A percentile compares a stretch with the other conserved stretches of the same genome.
Evolutionary conservation across 2,113 vertebrate species (phyloP).

Genomic region (Mixornis gularis): DNA sequence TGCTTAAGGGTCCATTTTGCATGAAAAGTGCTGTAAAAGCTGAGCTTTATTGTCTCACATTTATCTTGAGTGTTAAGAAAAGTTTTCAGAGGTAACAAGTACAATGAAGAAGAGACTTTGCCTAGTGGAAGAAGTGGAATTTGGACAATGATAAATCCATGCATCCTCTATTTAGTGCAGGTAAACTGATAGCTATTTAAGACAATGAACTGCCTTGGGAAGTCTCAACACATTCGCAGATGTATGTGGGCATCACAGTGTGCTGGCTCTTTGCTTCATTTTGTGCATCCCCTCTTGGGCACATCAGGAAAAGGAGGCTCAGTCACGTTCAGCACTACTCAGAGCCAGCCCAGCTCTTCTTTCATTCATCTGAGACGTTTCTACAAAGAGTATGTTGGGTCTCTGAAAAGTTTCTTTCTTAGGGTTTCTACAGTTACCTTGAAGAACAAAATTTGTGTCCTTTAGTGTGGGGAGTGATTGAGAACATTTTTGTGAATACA

Average conservation of each 20-base stretch:
- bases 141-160: background rate
- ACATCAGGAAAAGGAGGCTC: background rate
- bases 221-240: background rate
- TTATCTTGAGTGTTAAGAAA: conserved; percentile 19
- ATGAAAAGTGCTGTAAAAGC: conserved; percentile 15
- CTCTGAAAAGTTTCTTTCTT: background rate
- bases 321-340: background rate
- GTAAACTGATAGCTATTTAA: background rate
- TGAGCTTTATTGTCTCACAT: conserved; percentile 43
- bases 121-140: background rate
- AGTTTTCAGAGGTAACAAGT: background rate
- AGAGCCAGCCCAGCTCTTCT: background rate
- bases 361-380: background rate
- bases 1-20: conserved; percentile 32
- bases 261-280: background rate
- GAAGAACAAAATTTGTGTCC: background rate
- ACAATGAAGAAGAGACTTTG: background rate
- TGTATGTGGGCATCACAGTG: background rate
- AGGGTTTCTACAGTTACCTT: background rate
- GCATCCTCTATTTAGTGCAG: background rate
- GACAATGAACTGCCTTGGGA: background rate
- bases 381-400: background rate
- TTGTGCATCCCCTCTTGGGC: background rate
- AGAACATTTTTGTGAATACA: background rate
- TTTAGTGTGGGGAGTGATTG: background rate